These are phyloP conservation scores for Electrophaes corylata DNA, from an alignment of 2,888 invertebrate species.

Conservation along the genomic window DNA sequence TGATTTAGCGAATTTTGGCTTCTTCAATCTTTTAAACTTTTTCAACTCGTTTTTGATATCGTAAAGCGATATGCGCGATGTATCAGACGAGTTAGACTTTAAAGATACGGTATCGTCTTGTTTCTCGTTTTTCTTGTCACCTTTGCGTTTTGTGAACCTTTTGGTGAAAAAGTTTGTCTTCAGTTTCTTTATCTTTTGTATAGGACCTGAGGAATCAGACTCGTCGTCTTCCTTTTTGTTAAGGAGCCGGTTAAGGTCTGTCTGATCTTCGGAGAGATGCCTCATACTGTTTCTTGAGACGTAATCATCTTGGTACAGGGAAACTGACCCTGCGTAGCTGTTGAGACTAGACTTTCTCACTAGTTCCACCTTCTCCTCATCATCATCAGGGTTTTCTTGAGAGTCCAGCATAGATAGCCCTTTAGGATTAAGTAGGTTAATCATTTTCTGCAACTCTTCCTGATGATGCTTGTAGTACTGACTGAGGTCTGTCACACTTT, in stretches of 20 bases:
- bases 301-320: slow-evolving; percentile 71
- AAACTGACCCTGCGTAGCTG: slow-evolving; percentile 63
- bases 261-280: slow-evolving; percentile 74
- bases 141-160: slow-evolving; percentile 83
- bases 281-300: slow-evolving; percentile 65
- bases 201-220: slow-evolving; percentile 74
- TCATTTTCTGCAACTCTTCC: slow-evolving; percentile 69
- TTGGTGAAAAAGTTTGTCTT: slow-evolving; percentile 85
- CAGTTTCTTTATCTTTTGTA: slow-evolving; percentile 85
- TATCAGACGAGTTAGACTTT: slow-evolving; percentile 79
- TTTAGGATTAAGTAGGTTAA: slow-evolving; percentile 70
- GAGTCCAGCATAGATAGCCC: slow-evolving; percentile 68
- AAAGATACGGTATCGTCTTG: slow-evolving; percentile 78
- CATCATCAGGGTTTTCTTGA: slow-evolving; percentile 66
- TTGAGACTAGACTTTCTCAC: slow-evolving; percentile 62
- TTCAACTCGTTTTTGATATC: slow-evolving; percentile 75
- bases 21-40: slow-evolving; percentile 72
- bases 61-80: slow-evolving; percentile 71
- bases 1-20: slow-evolving; percentile 66
- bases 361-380: slow-evolving; percentile 65
- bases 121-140: slow-evolving; percentile 68
- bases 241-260: slow-evolving; percentile 68
- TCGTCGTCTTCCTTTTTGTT: slow-evolving; percentile 84
- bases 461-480: slow-evolving; percentile 73
- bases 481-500: slow-evolving; percentile 68